Evolutionary conservation across 2,888 invertebrate genomes (phyloP).

Genomic region (Harmothoe impar): DNA sequence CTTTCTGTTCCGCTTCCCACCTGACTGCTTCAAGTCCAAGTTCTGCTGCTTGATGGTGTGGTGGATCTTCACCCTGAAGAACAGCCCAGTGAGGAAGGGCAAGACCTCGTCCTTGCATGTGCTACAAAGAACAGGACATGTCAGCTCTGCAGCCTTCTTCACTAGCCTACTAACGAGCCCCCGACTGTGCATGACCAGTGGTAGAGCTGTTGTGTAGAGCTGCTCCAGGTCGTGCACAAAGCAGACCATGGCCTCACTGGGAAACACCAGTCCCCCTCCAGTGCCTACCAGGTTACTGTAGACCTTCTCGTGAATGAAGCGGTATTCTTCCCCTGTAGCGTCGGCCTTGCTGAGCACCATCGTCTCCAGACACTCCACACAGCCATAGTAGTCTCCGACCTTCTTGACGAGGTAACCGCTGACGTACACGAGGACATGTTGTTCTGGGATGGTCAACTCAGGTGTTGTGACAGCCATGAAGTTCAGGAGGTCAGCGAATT

Average conservation of each 20-base stretch:
- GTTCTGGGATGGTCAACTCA: neutral
- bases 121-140: neutral
- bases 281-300: neutral
- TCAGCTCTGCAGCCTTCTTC: no score
- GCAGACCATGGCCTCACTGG: neutral
- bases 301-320: neutral
- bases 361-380: neutral
- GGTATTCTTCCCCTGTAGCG: neutral
- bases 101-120: neutral
- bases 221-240: neutral
- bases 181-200: neutral
- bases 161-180: neutral
- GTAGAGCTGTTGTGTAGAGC: neutral
- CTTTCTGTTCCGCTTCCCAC: neutral
- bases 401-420: neutral
- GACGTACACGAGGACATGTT: neutral
- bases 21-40: neutral
- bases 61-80: neutral
- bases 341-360: neutral
- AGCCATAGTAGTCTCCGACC: neutral
- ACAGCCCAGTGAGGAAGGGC: neutral
- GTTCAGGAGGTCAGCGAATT: neutral
- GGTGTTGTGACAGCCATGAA: neutral
- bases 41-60: neutral
- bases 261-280: neutral